phyloP scores from a whole-genome alignment of 2,113 vertebrate genomes.

The Eublepharis macularius region DNA sequence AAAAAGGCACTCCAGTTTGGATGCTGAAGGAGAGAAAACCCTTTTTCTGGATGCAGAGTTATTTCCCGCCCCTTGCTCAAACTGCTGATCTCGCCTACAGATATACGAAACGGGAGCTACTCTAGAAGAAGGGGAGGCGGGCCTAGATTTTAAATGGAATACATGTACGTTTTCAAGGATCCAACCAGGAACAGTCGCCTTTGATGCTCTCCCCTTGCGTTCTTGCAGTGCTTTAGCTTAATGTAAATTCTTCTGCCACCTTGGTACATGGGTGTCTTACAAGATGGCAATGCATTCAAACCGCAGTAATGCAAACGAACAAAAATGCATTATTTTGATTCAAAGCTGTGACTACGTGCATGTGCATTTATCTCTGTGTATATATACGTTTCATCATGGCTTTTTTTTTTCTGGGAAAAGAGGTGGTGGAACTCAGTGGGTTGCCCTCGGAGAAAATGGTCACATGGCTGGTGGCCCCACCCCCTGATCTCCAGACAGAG shows the following conservation, averaged over 20 bases:
- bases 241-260: neutral
- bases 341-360: neutral
- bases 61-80: neutral
- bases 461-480: too few species aligned
- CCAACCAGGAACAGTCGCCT: neutral
- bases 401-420: too few species aligned
- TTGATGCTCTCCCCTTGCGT: neutral
- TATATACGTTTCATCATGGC: too few species aligned
- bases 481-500: too few species aligned
- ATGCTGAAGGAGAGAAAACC: too few species aligned
- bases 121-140: neutral
- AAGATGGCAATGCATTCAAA: neutral
- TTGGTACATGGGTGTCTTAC: neutral
- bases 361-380: neutral
- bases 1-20: neutral
- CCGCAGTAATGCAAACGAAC: too few species aligned
- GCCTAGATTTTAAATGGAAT: neutral
- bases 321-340: constrained; percentile 28
- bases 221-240: accelerated
- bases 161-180: neutral
- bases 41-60: neutral
- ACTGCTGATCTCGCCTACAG: too few species aligned
- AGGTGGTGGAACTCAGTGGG: too few species aligned
- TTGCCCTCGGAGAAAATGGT: too few species aligned
- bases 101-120: neutral